phyloP scores from a whole-genome alignment of 2,888 invertebrate species.

The Bellardia pandia region DNA sequence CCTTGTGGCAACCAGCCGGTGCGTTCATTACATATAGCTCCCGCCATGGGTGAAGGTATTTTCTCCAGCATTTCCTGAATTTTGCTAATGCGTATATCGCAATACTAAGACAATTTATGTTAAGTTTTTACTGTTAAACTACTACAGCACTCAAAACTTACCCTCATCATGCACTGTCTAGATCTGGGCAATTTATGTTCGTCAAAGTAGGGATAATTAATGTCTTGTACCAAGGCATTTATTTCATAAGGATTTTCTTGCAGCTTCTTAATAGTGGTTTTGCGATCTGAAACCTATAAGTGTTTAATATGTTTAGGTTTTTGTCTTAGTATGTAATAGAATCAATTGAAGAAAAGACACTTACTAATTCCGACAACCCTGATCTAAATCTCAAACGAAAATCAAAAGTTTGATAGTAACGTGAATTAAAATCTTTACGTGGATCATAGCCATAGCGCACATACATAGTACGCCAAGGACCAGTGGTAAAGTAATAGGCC shows the following conservation, averaged over 20 bases:
- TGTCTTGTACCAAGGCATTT: conserved; percentile 79
- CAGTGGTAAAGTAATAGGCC: conserved; percentile 93
- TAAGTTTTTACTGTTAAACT: background rate
- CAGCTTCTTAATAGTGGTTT: conserved; percentile 76
- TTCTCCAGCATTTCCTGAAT: conserved; percentile 90
- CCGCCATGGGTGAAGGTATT: conserved; percentile 86
- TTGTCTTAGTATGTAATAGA: background rate
- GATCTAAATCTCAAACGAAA: conserved; percentile 86
- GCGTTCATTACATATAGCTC: conserved; percentile 88
- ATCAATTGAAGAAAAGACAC: conserved; percentile 23
- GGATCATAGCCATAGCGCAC: conserved; percentile 96
- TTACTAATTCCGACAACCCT: conserved; percentile 81
- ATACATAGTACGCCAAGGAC: conserved; percentile 97
- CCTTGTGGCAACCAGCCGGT: conserved; percentile 91
- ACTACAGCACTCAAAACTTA: conserved; percentile 79
- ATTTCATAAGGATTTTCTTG: conserved; percentile 80
- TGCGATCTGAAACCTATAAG: conserved; percentile 77
- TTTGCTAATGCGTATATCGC: conserved; percentile 91
- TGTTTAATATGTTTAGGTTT: background rate
- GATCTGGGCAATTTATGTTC: conserved; percentile 92
- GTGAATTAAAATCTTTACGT: conserved; percentile 89
- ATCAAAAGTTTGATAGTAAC: conserved; percentile 95
- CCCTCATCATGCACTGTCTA: conserved; percentile 95
- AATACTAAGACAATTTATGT: conserved; percentile 86
- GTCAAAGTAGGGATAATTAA: conserved; percentile 85